phyloP scores from a whole-genome alignment of 2,113 vertebrate genomes.

The Catharus bicknelli region DNA sequence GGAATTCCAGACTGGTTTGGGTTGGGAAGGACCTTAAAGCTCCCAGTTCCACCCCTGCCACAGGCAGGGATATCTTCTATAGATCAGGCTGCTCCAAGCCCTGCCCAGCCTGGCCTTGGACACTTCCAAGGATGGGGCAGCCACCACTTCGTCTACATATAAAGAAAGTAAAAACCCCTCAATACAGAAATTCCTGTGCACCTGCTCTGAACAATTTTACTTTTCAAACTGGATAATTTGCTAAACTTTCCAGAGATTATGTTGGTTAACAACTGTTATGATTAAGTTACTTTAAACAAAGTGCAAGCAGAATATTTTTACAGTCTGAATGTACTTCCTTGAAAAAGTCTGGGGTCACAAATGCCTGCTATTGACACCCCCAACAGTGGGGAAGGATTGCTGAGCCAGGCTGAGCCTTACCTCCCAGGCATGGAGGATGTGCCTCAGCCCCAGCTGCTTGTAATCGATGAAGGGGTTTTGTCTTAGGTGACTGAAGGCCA shows the following conservation, averaged over 20 bases:
- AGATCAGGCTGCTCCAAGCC: not conserved
- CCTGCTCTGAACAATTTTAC: not conserved
- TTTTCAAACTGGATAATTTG: not conserved
- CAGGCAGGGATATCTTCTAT: not conserved
- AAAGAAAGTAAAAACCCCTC: not conserved
- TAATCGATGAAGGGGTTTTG: constrained; percentile 86
- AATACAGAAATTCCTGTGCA: not conserved
- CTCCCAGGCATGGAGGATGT: constrained; percentile 88
- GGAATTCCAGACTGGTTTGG: not conserved
- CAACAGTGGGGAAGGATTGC: not conserved
- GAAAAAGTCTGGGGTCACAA: not conserved
- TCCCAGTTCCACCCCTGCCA: not conserved
- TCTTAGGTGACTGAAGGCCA: constrained; percentile 83
- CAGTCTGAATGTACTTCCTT: not conserved
- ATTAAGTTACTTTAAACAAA: not conserved
- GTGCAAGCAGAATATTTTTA: not conserved
- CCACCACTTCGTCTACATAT: not conserved
- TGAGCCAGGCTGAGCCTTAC: constrained; percentile 57
- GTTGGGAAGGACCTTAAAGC: not conserved
- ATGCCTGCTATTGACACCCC: not conserved
- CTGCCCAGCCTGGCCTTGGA: not conserved
- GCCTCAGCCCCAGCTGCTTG: constrained; percentile 86
- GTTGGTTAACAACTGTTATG: not conserved
- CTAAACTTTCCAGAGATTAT: not conserved
- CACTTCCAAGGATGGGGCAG: not conserved